Percentiles rank a stretch among this genome's conserved stretches.
Conservation (phyloP, 2,113 vertebrate species). For the Gavia stellata region DNA sequence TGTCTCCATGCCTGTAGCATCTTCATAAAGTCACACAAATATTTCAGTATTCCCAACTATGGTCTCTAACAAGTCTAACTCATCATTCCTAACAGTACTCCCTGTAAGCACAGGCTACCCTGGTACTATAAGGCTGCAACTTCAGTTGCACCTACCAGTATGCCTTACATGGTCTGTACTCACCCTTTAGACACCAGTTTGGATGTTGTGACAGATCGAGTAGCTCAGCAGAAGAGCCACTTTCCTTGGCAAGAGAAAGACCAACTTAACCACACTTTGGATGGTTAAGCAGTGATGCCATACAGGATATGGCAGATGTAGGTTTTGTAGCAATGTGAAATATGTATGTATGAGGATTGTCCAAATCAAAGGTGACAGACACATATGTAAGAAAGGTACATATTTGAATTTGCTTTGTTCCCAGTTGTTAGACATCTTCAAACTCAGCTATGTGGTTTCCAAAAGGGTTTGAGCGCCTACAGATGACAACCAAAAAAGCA, state of each 20-base stretch:
- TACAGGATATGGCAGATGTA: not conserved
- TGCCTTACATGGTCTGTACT: not conserved
- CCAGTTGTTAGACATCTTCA: not conserved
- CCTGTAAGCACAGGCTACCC: not conserved
- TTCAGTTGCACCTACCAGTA: not conserved
- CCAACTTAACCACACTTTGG: not conserved
- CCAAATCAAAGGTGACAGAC: not conserved
- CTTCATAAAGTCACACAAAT: not conserved
- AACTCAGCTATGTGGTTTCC: not conserved
- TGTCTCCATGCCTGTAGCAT: not conserved
- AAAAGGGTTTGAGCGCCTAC: not conserved
- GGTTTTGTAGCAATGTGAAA: not conserved
- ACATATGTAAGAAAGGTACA: not conserved
- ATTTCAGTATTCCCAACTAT: rapidly evolving
- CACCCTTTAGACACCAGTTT: not conserved
- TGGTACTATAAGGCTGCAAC: not conserved
- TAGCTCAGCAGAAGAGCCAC: not conserved
- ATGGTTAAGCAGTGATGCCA: rapidly evolving
- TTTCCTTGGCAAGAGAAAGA: not conserved
- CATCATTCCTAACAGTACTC: not conserved
- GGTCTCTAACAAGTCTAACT: not conserved
- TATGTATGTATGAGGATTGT: not conserved
- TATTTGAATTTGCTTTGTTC: not conserved
- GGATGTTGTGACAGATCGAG: not conserved
- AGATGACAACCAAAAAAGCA: not conserved